Conservation (phyloP, 2,113 vertebrate species). For the Procapra przewalskii region DNA sequence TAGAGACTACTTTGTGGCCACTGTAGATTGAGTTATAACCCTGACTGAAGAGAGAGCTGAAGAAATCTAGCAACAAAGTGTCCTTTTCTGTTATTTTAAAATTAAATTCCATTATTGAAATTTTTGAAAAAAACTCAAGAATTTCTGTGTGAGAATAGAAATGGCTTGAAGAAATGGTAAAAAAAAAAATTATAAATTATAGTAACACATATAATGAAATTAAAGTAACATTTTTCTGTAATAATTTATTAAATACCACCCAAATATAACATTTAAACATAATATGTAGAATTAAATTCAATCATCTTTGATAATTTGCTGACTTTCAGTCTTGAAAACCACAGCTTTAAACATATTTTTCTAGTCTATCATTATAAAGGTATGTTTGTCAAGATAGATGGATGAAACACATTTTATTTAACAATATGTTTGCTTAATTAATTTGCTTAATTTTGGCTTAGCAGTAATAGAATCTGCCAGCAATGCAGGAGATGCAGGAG, state of each 20-base stretch:
- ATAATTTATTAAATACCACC: conserved; percentile 1
- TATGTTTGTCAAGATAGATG: conserved; percentile 1
- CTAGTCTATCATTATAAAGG: not conserved
- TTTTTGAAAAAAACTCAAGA: not conserved
- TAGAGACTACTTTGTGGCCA: not conserved
- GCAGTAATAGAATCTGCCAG: not conserved
- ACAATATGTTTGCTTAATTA: not conserved
- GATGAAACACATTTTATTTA: conserved; percentile 25
- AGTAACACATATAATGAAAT: conserved; percentile 22
- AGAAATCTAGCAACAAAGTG: not conserved
- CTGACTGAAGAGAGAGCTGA: conserved; percentile 39
- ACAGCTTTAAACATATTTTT: conserved; percentile 6
- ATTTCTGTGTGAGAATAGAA: conserved; percentile 1
- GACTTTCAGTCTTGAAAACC: not conserved
- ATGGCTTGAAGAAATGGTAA: not conserved
- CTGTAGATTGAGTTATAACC: not conserved
- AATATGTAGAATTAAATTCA: conserved; percentile 17
- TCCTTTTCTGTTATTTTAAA: not conserved
- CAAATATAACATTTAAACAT: conserved; percentile 21
- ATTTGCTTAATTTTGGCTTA: not conserved
- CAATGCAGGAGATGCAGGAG: not conserved
- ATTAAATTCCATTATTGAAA: not conserved
- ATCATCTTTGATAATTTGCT: conserved; percentile 16
- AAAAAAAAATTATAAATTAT: not conserved
- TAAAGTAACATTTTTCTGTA: conserved; percentile 31